These are phyloP conservation scores for Drosophila melanogaster DNA, from an alignment of 1,140 invertebrate species.

Conservation along the genomic window DNA sequence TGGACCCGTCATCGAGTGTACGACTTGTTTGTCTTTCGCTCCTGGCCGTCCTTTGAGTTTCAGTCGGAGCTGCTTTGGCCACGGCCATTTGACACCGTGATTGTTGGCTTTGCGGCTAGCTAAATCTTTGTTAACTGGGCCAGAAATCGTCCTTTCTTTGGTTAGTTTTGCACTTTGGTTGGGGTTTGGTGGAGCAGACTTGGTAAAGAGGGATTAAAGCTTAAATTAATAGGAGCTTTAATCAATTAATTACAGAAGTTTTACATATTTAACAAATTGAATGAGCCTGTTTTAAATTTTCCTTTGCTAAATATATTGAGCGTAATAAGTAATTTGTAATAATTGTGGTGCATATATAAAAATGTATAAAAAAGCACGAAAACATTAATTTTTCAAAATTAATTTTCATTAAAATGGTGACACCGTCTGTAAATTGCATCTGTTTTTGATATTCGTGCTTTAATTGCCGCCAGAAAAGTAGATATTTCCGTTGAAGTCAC, in stretches of 20 bases:
- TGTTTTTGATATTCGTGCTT: slow-evolving; percentile 12
- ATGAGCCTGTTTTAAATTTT: too few relatives aligned
- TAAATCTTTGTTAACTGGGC: slow-evolving; percentile 36
- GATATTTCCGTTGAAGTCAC: slow-evolving; percentile 1
- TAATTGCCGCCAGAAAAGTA: slow-evolving; percentile 56
- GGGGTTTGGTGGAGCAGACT: too few relatives aligned
- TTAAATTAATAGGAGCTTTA: too few relatives aligned
- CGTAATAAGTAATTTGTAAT: too few relatives aligned
- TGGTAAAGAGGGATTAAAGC: background rate
- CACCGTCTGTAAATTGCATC: background rate
- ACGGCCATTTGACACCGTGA: slow-evolving; percentile 43
- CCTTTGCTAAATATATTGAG: too few relatives aligned
- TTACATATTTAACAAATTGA: too few relatives aligned
- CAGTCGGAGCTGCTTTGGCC: slow-evolving; percentile 28
- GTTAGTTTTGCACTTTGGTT: slow-evolving; percentile 1
- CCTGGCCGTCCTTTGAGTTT: slow-evolving; percentile 49
- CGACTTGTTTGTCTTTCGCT: slow-evolving; percentile 66
- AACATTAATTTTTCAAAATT: background rate
- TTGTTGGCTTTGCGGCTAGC: slow-evolving; percentile 41
- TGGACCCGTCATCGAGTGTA: slow-evolving; percentile 49
- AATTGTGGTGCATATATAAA: background rate
- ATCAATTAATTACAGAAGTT: too few relatives aligned
- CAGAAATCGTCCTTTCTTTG: slow-evolving; percentile 32
- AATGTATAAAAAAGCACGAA: background rate
- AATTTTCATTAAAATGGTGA: slow-evolving; percentile 11